Conservation (phyloP, 1,140 invertebrate genomes). For the Campodea augens region DNA sequence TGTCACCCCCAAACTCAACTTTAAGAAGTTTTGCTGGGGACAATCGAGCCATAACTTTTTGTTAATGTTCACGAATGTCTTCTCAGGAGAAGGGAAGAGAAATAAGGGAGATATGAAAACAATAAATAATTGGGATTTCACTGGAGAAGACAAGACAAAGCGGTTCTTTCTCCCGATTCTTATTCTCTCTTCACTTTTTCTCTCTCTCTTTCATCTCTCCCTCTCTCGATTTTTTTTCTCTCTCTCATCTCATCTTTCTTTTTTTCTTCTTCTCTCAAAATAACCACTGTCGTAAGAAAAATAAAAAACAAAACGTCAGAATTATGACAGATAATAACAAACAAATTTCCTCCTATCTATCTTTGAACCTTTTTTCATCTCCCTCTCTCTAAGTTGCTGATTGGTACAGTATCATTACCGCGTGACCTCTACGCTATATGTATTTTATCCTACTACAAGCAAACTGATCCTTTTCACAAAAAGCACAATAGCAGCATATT, state of each 20-base stretch:
- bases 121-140: background rate
- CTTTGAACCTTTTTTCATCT: no score
- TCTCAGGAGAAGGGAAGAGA: no score
- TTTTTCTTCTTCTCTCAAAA: background rate
- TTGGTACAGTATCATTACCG: no score
- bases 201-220: background rate
- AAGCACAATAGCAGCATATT: no score
- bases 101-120: background rate
- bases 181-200: background rate
- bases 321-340: no score
- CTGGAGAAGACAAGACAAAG: background rate
- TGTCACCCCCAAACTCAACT: background rate
- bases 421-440: no score
- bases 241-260: background rate
- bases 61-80: no score
- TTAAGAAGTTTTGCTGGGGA: background rate
- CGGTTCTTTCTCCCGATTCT: background rate
- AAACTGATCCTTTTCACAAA: no score
- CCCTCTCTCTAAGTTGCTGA: no score
- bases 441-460: no score
- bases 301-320: background rate
- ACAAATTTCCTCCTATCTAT: no score
- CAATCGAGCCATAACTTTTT: background rate
- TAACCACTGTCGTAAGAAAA: background rate
- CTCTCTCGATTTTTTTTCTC: background rate